phyloP scores from a whole-genome alignment of 2,113 vertebrate species.

The Oryzias celebensis region DNA sequence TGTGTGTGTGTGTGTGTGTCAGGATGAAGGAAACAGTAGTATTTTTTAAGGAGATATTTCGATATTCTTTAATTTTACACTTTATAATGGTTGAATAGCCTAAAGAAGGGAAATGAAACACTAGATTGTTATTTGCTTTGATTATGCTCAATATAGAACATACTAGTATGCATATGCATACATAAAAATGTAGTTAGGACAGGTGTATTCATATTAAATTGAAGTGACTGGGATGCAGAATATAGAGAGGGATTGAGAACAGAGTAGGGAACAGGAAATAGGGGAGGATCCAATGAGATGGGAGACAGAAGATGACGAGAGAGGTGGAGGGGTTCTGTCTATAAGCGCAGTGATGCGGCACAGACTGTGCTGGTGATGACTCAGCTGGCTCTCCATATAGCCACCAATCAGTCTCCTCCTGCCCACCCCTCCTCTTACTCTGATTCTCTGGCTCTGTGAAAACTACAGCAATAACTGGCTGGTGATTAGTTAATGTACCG shows the following conservation, averaged over 20 bases:
- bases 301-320: conserved; percentile 48
- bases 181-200: too few species aligned
- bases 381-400: conserved; percentile 80
- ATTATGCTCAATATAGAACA: too few species aligned
- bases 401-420: conserved; percentile 68
- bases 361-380: conserved; percentile 79
- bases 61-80: too few species aligned
- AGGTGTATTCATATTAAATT: background rate
- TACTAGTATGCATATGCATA: too few species aligned
- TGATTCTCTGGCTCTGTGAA: conserved; percentile 45
- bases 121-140: too few species aligned
- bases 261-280: conserved; percentile 46
- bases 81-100: too few species aligned
- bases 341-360: conserved; percentile 79
- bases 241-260: conserved; percentile 25
- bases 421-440: conserved; percentile 19
- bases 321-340: conserved; percentile 72
- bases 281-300: conserved; percentile 52
- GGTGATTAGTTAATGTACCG: conserved; percentile 52
- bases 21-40: too few species aligned
- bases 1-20: too few species aligned
- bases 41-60: too few species aligned
- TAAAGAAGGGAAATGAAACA: too few species aligned
- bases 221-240: conserved; percentile 15
- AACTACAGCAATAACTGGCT: conserved; percentile 59